Evolutionary conservation across 2,113 vertebrate species (phyloP).

Genomic region (Phrynocephalus versicolor): DNA sequence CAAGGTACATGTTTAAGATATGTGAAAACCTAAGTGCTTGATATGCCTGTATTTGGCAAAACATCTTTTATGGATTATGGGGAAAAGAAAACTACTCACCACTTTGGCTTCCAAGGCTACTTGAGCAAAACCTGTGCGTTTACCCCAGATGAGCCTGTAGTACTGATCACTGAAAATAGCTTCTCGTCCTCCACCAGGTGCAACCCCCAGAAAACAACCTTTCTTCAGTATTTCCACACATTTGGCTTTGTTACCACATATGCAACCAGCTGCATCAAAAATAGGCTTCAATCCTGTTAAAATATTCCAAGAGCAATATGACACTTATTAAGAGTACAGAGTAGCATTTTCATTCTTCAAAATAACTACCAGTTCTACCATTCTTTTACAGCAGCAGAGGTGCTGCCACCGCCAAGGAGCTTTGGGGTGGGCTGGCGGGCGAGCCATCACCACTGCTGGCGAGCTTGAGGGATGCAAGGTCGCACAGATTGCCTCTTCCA

Average conservation of each 20-base stretch:
- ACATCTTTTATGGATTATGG: not conserved
- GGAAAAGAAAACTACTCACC: conserved; percentile 69
- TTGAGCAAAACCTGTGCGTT: conserved; percentile 87
- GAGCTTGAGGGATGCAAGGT: too few relatives aligned
- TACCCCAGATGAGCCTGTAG: conserved; percentile 83
- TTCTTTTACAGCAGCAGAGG: too few relatives aligned
- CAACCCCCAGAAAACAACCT: conserved; percentile 86
- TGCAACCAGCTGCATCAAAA: conserved; percentile 87
- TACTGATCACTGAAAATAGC: conserved; percentile 88
- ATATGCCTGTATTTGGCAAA: not conserved
- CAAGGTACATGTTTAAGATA: too few relatives aligned
- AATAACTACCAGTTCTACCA: too few relatives aligned
- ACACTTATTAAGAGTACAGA: not conserved
- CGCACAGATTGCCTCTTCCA: too few relatives aligned
- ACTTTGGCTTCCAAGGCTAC: conserved; percentile 88
- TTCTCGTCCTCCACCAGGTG: conserved; percentile 87
- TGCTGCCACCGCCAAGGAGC: too few relatives aligned
- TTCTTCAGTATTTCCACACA: conserved; percentile 85
- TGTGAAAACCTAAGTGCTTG: not conserved
- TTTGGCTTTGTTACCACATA: conserved; percentile 86
- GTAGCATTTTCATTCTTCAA: not conserved
- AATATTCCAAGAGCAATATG: conserved; percentile 11
- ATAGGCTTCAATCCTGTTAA: conserved; percentile 84
- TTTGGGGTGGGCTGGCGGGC: too few relatives aligned
- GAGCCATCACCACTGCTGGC: too few relatives aligned